Percentiles rank a stretch among this genome's conserved stretches.
Conservation (phyloP, 2,888 invertebrate species). For the Helicoverpa assulta region DNA sequence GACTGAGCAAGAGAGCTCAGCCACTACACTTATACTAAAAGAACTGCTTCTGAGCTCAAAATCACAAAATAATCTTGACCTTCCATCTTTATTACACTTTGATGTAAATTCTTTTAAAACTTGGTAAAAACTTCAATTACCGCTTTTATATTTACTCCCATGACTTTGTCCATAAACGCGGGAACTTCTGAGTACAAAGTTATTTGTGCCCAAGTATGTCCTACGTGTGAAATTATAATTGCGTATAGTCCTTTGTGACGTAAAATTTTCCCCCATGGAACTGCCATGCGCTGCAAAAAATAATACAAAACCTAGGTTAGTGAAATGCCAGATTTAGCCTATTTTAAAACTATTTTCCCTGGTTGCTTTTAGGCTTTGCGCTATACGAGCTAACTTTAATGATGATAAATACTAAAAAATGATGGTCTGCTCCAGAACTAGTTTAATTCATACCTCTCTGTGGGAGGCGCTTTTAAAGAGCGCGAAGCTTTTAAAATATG, state of each 20-base stretch:
- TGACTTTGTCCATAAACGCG: constrained; percentile 93
- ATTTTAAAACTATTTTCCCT: neutral
- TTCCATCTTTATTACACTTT: too few species aligned
- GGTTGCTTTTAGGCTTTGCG: neutral
- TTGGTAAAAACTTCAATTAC: constrained; percentile 66
- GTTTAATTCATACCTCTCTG: constrained; percentile 5
- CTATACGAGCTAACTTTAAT: neutral
- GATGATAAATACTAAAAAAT: constrained; percentile 2
- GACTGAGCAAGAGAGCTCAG: too few species aligned
- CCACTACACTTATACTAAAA: too few species aligned
- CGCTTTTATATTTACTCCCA: constrained; percentile 91
- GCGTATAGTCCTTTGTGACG: constrained; percentile 89
- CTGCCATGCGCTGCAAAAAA: constrained; percentile 69
- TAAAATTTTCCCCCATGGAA: constrained; percentile 94
- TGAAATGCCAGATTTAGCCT: neutral
- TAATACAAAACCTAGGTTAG: neutral
- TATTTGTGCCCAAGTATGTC: constrained; percentile 95
- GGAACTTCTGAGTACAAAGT: constrained; percentile 94
- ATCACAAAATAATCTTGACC: neutral
- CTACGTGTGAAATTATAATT: constrained; percentile 91
- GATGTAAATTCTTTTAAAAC: neutral
- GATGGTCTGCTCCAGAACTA: neutral
- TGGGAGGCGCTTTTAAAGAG: constrained; percentile 62
- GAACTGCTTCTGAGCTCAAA: neutral
- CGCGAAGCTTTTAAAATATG: neutral